Percentiles rank a stretch among this genome's conserved stretches.
These are phyloP conservation scores for Rhagologus leucostigma DNA, from an alignment of 2,113 vertebrate species.

Conservation along the genomic window DNA sequence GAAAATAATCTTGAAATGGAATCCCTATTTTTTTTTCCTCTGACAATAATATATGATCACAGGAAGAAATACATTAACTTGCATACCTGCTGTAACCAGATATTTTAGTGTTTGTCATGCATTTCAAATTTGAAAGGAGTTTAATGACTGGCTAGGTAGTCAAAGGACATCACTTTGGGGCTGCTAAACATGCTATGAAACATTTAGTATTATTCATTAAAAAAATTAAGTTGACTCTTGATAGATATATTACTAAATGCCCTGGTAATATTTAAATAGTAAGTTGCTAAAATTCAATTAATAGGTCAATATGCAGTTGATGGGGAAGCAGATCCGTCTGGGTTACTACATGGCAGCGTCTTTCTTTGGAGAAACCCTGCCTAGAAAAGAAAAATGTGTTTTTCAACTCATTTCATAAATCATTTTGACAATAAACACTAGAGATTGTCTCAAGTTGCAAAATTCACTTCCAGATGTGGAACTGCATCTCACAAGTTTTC, in stretches of 20 bases:
- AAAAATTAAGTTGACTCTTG: not conserved
- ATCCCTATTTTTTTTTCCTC: not conserved
- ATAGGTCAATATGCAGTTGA: not conserved
- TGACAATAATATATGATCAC: not conserved
- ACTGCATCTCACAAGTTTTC: not conserved
- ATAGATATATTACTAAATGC: not conserved
- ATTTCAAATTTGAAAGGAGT: not conserved
- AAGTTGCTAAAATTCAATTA: not conserved
- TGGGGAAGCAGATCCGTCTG: not conserved
- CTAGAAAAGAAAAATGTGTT: not conserved
- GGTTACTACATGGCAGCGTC: not conserved
- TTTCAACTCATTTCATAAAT: not conserved
- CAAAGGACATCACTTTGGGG: not conserved
- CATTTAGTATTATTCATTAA: not conserved
- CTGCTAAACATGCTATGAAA: not conserved
- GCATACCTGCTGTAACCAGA: not conserved
- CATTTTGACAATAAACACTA: not conserved
- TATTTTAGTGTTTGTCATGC: not conserved
- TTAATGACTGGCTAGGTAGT: not conserved
- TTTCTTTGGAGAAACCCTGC: not conserved
- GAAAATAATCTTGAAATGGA: constrained; percentile 3
- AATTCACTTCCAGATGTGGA: not conserved
- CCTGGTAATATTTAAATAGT: not conserved
- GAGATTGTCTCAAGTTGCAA: not conserved
- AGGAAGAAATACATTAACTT: not conserved